These are phyloP conservation scores for Pseudomyrmex flavicornis DNA, from an alignment of 1,140 invertebrate species.

Conservation along the genomic window DNA sequence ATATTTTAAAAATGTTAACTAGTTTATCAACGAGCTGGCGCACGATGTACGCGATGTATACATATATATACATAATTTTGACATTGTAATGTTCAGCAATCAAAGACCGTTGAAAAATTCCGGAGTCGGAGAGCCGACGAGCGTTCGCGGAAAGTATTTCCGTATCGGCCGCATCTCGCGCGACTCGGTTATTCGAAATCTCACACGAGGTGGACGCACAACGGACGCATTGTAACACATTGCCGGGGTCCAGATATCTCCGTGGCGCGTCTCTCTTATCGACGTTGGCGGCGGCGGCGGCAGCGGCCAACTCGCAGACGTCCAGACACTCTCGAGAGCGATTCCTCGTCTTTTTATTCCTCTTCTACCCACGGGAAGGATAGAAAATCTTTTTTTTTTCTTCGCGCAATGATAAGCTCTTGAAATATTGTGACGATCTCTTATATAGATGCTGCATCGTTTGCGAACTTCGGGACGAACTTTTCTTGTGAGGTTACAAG, in stretches of 20 bases:
- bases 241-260: constrained; percentile 64
- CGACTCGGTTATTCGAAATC: constrained; percentile 58
- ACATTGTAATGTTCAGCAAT: too few relatives aligned
- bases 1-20: too few relatives aligned
- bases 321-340: constrained; percentile 58
- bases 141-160: constrained; percentile 47
- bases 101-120: background rate
- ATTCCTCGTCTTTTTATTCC: background rate
- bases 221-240: constrained; percentile 72
- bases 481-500: too few relatives aligned
- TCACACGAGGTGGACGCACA: constrained; percentile 67
- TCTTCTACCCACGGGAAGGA: too few relatives aligned
- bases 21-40: too few relatives aligned
- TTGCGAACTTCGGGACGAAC: too few relatives aligned
- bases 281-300: constrained; percentile 14
- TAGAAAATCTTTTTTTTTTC: background rate
- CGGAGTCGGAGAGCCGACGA: constrained; percentile 12
- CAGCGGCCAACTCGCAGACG: constrained; percentile 46
- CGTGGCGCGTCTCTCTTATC: constrained; percentile 69
- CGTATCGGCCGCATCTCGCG: constrained; percentile 38
- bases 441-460: too few relatives aligned
- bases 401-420: too few relatives aligned
- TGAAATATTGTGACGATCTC: too few relatives aligned
- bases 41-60: too few relatives aligned
- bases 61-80: too few relatives aligned